A percentile compares a stretch with the other conserved stretches of the same genome.
phyloP scores from a whole-genome alignment of 2,888 invertebrate genomes.

The Microchrysa polita region DNA sequence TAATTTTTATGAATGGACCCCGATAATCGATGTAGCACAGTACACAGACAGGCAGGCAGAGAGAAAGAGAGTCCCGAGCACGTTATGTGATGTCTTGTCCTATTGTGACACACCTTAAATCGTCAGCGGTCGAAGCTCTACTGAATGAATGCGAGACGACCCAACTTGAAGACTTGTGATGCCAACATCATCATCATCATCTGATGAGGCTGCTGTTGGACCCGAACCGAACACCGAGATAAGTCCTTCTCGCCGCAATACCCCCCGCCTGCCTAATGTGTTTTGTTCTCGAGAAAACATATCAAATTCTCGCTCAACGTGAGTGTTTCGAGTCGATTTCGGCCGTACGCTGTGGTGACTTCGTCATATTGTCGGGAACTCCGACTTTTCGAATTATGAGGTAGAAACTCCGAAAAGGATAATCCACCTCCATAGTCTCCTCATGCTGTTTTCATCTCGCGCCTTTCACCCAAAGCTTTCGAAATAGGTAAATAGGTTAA shows the following conservation, averaged over 20 bases:
- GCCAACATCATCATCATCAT: background rate
- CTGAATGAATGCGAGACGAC: conserved; percentile 53
- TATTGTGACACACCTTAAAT: conserved; percentile 57
- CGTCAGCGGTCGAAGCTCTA: conserved; percentile 61
- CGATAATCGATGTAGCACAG: too few relatives aligned
- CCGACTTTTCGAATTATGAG: background rate
- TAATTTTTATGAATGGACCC: conserved; percentile 35
- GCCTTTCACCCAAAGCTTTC: conserved; percentile 29
- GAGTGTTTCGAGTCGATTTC: background rate
- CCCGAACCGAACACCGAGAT: background rate
- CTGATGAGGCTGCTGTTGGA: conserved; percentile 35
- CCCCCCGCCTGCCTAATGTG: background rate
- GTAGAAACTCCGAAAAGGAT: conserved; percentile 16
- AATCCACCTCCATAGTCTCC: background rate
- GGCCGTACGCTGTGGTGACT: background rate
- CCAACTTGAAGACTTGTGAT: conserved; percentile 7
- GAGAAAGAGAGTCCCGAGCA: conserved; percentile 21
- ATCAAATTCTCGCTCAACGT: background rate
- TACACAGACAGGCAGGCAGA: background rate
- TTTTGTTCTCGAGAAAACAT: background rate
- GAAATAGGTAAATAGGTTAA: conserved; percentile 31
- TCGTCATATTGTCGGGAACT: background rate
- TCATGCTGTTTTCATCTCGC: background rate
- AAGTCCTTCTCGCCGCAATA: too few relatives aligned
- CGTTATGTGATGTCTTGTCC: conserved; percentile 8